Base-by-base conservation (phyloP, 2,797 vertebrate species). In the Microchirus variegatus region DNA sequence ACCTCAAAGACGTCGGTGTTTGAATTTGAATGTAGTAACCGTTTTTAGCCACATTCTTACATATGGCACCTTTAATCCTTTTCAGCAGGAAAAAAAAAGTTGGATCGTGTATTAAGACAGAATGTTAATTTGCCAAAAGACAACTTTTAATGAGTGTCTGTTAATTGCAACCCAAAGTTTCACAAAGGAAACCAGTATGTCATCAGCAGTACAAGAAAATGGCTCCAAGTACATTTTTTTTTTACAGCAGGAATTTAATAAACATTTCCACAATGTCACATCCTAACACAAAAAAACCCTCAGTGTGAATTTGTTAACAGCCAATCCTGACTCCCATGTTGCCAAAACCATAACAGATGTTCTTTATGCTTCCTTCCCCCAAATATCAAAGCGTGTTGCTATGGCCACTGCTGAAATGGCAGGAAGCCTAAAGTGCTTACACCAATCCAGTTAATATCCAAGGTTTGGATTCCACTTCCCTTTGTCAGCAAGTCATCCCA, bases 401-500 rank as follows among this genome's bases (percentile, higher is more conserved):
- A 46, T 50, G 46, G 49, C 38, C 59, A 49, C 38, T 18, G 18
- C 35, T 41, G 16, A 50, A 59, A 36, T 64, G 53, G 57, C 62
- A 58, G 59, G 9, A 59, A 46, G 50, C 56, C 37, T 45, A 9
- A 54, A 53, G 64, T 50, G 53, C 52, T 15, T 59, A 35, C 9
- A 41, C 16, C 53, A 47, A 1, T 36, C 46, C 13, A 17, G 64
- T 58, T 77, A 45, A 67, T 61, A 75, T 67, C 50, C 77, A 47
- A 73, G 67, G 43, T 45, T 69, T 53, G 45, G 49, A 69, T 51
- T 58, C 45, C n/a, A 50, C 35, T 45, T 67, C 35, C 52, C 47
- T 58, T 19, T 66, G 73, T 86, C 80, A 87, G 57, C 74, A 86
- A 59, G 53, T 59, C 42, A 53, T 66, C 38, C 38, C 42, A 1